Base-by-base conservation (phyloP, 2,888 invertebrate genomes). In the Trachelus tabidus region DNA sequence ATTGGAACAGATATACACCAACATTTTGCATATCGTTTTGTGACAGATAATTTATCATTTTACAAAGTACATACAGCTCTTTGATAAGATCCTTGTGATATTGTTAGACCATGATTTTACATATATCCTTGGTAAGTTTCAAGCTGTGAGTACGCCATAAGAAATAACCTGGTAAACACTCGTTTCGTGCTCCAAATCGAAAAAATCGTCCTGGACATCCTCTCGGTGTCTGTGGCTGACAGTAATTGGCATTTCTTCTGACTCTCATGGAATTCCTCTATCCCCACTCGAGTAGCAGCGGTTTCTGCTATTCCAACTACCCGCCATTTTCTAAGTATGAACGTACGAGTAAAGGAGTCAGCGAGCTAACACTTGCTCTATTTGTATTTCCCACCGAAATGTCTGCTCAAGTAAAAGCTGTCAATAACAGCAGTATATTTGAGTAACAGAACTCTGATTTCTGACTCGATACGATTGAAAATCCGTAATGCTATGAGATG, bases 171-270 rank as follows among this genome's bases (percentile, higher is more conserved):
- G 15, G 23, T 23, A 56, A 56, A 56, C 23, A 56, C 23, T 23
- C 56, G 56, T 56, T 23, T 23, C 56, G 23, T 23, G 56, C 9
- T 9, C 23, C 1, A 56, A 56, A 56, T 23, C 56, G 56, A 56
- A 23, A 23, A 56, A 23, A 23, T 56, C 56, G 56, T 56, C 2
- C 56, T 23, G 56, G 23, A 15, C 56, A 56, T 23, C 33, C 73
- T 35, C 34, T 73, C 82, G 76, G 79, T 83, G 82, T 86, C 89
- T 89, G 90, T 78, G 79, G 83, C 82, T 90, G 90, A 90, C 90
- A 87, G 90, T 90, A 90, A 90, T 90, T 90, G 90, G 87, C 85
- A 87, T 87, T 89, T 88, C 88, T 87, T 86, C 84, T 83, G 85
- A 84, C 84, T 85, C 82, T 80, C 84, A 77, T 81, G 83, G 81